Percentiles rank a stretch among this genome's conserved stretches.
Conservation (phyloP, 1,140 invertebrate species). For the Hycleus phaleratus region DNA sequence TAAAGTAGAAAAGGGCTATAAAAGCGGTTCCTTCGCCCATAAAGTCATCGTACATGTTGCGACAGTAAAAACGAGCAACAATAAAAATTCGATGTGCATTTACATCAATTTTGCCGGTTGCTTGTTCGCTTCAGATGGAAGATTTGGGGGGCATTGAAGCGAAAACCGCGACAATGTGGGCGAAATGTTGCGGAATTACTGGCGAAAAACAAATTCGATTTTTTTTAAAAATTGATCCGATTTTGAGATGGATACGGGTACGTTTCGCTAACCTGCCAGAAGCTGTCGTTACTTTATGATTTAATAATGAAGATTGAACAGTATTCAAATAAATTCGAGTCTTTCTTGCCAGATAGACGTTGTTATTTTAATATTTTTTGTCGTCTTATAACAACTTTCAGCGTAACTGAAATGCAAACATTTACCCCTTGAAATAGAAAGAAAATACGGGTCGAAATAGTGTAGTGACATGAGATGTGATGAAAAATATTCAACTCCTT, state of each 20-base stretch:
- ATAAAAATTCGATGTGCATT: conserved; percentile 35
- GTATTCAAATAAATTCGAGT: too few species aligned
- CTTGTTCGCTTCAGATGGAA: conserved; percentile 8
- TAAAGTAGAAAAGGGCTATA: conserved; percentile 10
- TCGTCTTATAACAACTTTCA: not conserved
- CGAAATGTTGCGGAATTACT: too few species aligned
- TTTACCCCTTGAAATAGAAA: conserved; percentile 14
- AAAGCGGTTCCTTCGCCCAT: conserved; percentile 28
- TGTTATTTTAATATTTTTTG: conserved; percentile 5
- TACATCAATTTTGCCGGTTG: conserved; percentile 27
- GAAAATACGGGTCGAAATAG: conserved; percentile 1
- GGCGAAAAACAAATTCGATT: too few species aligned
- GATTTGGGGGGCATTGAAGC: not conserved
- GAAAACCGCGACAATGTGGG: too few species aligned
- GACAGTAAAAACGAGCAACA: conserved; percentile 30
- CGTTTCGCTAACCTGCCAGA: not conserved
- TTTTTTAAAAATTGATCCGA: too few species aligned
- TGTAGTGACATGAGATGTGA: too few species aligned
- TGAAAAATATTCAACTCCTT: too few species aligned
- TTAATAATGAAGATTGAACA: conserved; percentile 11
- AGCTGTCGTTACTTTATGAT: conserved; percentile 18
- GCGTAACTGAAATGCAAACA: conserved; percentile 2
- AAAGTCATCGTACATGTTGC: conserved; percentile 34
- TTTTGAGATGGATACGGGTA: too few species aligned
- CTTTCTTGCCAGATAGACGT: too few species aligned